A percentile compares a stretch with the other conserved stretches of the same genome.
These are phyloP conservation scores for Phenganax stokvisi DNA, from an alignment of 92 coral and sea anemone genomes.

Conservation along the genomic window DNA sequence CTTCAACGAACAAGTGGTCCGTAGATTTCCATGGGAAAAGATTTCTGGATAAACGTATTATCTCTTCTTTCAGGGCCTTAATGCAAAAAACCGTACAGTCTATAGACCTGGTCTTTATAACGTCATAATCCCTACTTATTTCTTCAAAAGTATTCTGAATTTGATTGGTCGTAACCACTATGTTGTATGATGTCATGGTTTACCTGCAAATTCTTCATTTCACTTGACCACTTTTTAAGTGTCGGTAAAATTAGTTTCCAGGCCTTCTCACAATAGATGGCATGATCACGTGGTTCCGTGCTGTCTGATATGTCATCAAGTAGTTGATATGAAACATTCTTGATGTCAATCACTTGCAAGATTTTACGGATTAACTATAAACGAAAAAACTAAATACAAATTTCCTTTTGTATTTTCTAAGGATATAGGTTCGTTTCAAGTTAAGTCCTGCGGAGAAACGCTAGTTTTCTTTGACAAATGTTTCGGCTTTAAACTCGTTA, in stretches of 20 bases:
- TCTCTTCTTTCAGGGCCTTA: conserved; percentile 65
- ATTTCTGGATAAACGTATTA: conserved; percentile 56
- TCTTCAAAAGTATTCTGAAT: too few relatives aligned
- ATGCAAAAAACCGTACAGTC: neutral
- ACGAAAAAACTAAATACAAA: neutral
- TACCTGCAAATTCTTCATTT: conserved; percentile 67
- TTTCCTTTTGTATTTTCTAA: neutral
- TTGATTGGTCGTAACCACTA: too few relatives aligned
- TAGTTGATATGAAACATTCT: conserved; percentile 57
- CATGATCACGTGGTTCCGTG: conserved; percentile 62
- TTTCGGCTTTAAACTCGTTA: neutral
- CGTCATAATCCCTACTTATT: too few relatives aligned
- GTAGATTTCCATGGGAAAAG: conserved; percentile 81
- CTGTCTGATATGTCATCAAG: conserved; percentile 71
- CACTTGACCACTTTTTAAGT: conserved; percentile 69
- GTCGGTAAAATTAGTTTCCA: conserved; percentile 87
- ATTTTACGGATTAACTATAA: conserved; percentile 64
- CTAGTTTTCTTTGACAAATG: too few relatives aligned
- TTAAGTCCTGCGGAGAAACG: neutral
- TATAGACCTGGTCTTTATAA: neutral
- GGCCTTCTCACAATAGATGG: conserved; percentile 82
- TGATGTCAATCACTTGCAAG: conserved; percentile 55
- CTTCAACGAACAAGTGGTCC: conserved; percentile 49
- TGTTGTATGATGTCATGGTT: neutral
- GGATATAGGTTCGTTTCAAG: too few relatives aligned